Evolutionary conservation across 2,888 invertebrate genomes (phyloP).

Genomic region (Melikaiella ostensackeni): DNA sequence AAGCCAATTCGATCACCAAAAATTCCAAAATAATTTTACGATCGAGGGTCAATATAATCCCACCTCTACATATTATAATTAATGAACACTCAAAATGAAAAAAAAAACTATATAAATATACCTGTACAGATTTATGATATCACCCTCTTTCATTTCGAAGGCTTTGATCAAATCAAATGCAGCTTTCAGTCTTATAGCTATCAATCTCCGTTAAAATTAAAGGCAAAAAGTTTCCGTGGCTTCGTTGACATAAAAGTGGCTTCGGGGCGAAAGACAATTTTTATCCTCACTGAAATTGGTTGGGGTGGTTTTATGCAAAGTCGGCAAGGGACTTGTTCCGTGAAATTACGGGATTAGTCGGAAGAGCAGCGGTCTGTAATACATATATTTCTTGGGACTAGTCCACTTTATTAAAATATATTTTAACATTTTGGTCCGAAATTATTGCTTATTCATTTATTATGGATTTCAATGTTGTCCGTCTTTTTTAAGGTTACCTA

Average conservation of each 20-base stretch:
- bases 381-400: neutral
- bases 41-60: no score
- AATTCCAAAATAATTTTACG: no score
- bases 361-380: conserved; percentile 1
- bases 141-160: neutral
- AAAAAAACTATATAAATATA: no score
- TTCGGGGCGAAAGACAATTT: neutral
- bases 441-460: no score
- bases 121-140: neutral
- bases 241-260: neutral
- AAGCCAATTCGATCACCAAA: no score
- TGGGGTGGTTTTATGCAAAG: conserved; percentile 3
- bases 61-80: no score
- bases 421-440: neutral
- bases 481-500: no score
- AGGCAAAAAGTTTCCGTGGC: neutral
- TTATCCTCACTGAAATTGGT: neutral
- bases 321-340: conserved; percentile 4
- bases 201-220: neutral
- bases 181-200: neutral
- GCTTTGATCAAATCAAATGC: neutral
- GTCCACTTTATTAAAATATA: neutral
- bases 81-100: no score
- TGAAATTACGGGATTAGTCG: conserved; percentile 19
- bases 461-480: no score